phyloP scores from a whole-genome alignment of 2,113 vertebrate genomes.

The Platysteira castanea region DNA sequence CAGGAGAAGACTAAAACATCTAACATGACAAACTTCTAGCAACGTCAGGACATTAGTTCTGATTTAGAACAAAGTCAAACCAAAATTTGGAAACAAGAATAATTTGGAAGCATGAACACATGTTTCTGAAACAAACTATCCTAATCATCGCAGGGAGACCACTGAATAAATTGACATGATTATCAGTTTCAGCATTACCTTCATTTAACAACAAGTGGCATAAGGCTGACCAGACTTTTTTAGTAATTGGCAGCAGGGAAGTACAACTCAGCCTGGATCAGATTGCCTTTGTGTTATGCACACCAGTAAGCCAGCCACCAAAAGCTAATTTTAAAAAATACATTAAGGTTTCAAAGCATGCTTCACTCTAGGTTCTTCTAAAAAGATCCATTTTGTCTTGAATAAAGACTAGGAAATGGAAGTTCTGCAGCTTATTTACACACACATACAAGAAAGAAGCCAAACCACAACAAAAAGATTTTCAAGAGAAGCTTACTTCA shows the following conservation, averaged over 20 bases:
- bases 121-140: background rate
- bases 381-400: background rate
- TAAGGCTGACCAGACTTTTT: background rate
- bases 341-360: background rate
- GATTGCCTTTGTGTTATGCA: background rate
- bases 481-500: constrained; percentile 76
- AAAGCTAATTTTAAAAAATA: background rate
- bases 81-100: background rate
- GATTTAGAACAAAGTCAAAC: background rate
- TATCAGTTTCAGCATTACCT: background rate
- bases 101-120: background rate
- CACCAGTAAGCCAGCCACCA: background rate
- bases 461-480: background rate
- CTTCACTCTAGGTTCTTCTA: background rate
- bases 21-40: background rate
- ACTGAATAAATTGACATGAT: background rate
- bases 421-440: background rate
- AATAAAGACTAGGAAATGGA: background rate
- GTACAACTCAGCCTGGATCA: background rate
- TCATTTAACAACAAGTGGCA: background rate
- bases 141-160: background rate
- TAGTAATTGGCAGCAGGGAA: background rate
- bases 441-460: rapidly evolving
- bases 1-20: background rate
- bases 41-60: background rate